phyloP scores from a whole-genome alignment of 2,113 vertebrate species.

The Oenanthe oenanthe region DNA sequence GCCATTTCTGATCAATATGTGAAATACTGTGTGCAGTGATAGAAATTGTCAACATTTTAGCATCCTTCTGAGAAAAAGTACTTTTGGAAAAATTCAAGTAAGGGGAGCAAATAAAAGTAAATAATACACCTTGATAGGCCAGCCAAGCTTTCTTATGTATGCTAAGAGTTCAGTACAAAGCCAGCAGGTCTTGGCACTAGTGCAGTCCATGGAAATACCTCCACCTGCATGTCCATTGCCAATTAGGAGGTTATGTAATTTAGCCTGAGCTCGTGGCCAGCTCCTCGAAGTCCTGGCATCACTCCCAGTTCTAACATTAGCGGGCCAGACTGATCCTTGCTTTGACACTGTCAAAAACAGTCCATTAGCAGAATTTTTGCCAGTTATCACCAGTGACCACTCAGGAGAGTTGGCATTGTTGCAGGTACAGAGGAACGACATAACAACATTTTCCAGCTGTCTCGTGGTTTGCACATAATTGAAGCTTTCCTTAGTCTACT shows the following conservation, averaged over 20 bases:
- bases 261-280: background rate
- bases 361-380: background rate
- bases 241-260: conserved; percentile 22
- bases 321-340: background rate
- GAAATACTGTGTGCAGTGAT: background rate
- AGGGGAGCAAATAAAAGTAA: background rate
- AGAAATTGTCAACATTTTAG: background rate
- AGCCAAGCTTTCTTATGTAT: background rate
- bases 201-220: background rate
- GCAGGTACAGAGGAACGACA: background rate
- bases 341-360: background rate
- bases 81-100: background rate
- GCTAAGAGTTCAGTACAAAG: background rate
- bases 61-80: background rate
- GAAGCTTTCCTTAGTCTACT: background rate
- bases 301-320: conserved; percentile 55
- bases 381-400: background rate
- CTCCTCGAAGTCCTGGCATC: conserved; percentile 48
- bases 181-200: background rate
- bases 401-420: background rate
- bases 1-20: background rate
- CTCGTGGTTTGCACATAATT: background rate
- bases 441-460: background rate
- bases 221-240: background rate
- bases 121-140: background rate